These are phyloP conservation scores for Synodontis membranacea DNA, from an alignment of 2,113 vertebrate species.

Conservation along the genomic window DNA sequence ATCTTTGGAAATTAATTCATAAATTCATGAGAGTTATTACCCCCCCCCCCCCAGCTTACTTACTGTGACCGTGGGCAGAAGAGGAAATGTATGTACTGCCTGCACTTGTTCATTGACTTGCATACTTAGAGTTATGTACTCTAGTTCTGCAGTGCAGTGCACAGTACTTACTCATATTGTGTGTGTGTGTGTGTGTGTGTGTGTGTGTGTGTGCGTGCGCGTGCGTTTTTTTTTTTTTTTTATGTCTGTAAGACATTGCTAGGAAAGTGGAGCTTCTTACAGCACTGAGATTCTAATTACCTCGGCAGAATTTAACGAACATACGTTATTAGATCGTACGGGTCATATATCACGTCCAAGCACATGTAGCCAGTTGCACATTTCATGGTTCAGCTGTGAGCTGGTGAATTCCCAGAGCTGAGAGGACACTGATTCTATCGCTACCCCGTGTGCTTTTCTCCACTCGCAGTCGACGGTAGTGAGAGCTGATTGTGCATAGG, in stretches of 20 bases:
- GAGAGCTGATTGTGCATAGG: constrained; percentile 37
- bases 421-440: constrained; percentile 31
- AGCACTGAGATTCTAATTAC: constrained; percentile 66
- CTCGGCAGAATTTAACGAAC: constrained; percentile 66
- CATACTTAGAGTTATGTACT: constrained; percentile 38
- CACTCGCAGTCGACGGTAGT: constrained; percentile 20
- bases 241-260: constrained; percentile 47
- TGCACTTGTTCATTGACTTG: background rate
- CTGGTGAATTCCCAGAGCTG: constrained; percentile 41
- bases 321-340: constrained; percentile 59
- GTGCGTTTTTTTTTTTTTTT: too few species aligned
- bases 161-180: constrained; percentile 21
- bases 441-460: constrained; percentile 1
- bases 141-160: constrained; percentile 8
- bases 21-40: constrained; percentile 37
- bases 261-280: constrained; percentile 61
- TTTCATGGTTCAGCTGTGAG: constrained; percentile 56
- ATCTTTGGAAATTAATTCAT: constrained; percentile 26
- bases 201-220: too few species aligned
- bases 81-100: background rate
- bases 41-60: background rate
- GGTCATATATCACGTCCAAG: constrained; percentile 55
- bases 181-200: too few species aligned
- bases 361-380: constrained; percentile 61
- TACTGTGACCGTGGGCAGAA: constrained; percentile 2